Percentiles rank a stretch among this genome's conserved stretches.
phyloP scores from a whole-genome alignment of 2,888 invertebrate genomes.

The Acheta domesticus region DNA sequence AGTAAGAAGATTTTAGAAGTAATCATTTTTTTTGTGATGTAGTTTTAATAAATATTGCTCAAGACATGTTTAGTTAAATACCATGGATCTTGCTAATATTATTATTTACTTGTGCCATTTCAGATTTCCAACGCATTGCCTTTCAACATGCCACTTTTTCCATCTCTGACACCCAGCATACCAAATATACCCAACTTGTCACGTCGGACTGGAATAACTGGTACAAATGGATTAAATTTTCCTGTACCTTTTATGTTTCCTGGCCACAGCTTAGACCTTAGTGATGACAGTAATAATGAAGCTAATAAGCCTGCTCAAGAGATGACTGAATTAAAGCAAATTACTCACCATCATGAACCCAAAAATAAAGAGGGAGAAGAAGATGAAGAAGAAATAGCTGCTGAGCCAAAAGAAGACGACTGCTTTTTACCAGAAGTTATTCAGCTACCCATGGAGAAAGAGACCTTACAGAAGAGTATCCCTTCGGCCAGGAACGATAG shows the following conservation, averaged over 20 bases:
- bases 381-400: neutral
- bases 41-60: too few species aligned
- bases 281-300: slow-evolving; percentile 32
- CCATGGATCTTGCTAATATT: too few species aligned
- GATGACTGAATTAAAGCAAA: neutral
- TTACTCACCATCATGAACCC: neutral
- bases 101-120: neutral
- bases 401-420: neutral
- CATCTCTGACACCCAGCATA: neutral
- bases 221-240: slow-evolving; percentile 7
- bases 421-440: neutral
- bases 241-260: slow-evolving; percentile 9
- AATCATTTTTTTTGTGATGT: too few species aligned
- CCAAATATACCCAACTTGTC: neutral
- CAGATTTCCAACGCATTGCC: neutral
- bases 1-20: too few species aligned
- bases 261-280: slow-evolving; percentile 26
- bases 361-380: neutral
- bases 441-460: neutral
- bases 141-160: neutral
- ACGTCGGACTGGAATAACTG: neutral
- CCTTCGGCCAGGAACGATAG: neutral
- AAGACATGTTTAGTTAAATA: too few species aligned
- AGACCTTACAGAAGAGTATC: neutral
- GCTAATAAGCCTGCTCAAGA: slow-evolving; percentile 23